These are phyloP conservation scores for Diadegma fenestrale DNA, from an alignment of 2,888 invertebrate genomes.

Conservation along the genomic window DNA sequence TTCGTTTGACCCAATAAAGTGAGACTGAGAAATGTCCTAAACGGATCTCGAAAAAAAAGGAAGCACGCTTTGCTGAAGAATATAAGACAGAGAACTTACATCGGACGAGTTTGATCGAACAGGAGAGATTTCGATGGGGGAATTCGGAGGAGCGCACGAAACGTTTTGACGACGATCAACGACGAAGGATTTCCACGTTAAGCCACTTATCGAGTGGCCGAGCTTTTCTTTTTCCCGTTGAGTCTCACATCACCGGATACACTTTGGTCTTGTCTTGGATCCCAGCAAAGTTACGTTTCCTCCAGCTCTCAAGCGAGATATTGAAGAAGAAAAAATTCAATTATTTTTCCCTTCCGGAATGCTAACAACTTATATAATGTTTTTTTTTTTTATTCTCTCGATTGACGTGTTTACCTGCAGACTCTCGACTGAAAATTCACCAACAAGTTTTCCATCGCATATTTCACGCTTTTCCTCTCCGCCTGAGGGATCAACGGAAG, in stretches of 20 bases:
- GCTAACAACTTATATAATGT: not conserved
- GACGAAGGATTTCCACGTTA: slow-evolving; percentile 65
- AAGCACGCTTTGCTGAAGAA: slow-evolving; percentile 14
- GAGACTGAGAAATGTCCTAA: slow-evolving; percentile 56
- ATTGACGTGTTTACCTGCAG: not conserved
- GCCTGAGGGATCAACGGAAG: slow-evolving; percentile 45
- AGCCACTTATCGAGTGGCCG: slow-evolving; percentile 77
- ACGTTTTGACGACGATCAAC: slow-evolving; percentile 56
- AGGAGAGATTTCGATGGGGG: slow-evolving; percentile 46
- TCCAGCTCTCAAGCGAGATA: not conserved
- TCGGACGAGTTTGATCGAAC: slow-evolving; percentile 39
- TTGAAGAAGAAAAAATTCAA: slow-evolving; percentile 14
- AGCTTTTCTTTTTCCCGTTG: slow-evolving; percentile 45
- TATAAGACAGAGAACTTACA: slow-evolving; percentile 19
- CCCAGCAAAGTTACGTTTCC: slow-evolving; percentile 17
- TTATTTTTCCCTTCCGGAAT: not conserved
- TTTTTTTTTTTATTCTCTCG: not conserved
- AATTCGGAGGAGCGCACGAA: slow-evolving; percentile 23
- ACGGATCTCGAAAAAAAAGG: slow-evolving; percentile 44
- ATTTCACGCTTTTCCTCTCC: slow-evolving; percentile 19
- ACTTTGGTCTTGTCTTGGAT: slow-evolving; percentile 29
- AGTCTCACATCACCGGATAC: slow-evolving; percentile 23
- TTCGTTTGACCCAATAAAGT: slow-evolving; percentile 66
- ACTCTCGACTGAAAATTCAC: slow-evolving; percentile 29
- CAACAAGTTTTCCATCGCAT: slow-evolving; percentile 6